Evolutionary conservation across 2,113 vertebrate genomes (phyloP), one percentile per base, ranked within the genome.

Genomic region (Emberiza fucata): DNA sequence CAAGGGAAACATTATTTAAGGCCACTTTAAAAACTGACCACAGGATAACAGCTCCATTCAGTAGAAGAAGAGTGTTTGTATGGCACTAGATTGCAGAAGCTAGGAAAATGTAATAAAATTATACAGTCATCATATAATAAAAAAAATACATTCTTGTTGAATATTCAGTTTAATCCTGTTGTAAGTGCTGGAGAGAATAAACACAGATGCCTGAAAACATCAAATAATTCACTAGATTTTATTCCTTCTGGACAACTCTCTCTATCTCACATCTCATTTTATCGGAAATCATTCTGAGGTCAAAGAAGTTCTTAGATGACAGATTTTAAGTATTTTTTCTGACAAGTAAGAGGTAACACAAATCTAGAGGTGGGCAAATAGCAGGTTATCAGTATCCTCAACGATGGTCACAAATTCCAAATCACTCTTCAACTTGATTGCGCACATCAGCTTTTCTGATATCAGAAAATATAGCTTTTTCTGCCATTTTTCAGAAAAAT

Each of bases 201-300:
- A 92, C 77, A 96, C 81, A 97, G 94, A 88, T 9, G 69, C 79
- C 92, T 95, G 91, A 92, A 97, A 97, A 96, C 84, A 95, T 96
- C 81, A 96, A 97, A 93, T 88, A 96, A 97, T 94, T 96, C 94
- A 95, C 92, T 81, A 94, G 88, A 94, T 94, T 90, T 86, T 84
- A 97, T 82, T 96, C 90, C 93, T 95, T 97, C 94, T 86, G 87
- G 95, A 93, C 82, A 96, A 90, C 83, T 88, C 88, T 91, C 76
- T 92, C 85, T 80, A 91, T 86, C 60, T 95, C 29, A 56, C 64
- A 63, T 92, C 93, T 97, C 79, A 86, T 87, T 97, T 97, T 96
- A 96, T 92, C 94, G 95, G 94, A 97, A 97, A 96, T 84, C 93
- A 97, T 92, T 97, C 96, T 97, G 92, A 96, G 95, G 95, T 93